These are phyloP conservation scores for Apistogramma diplotaenia DNA, from an alignment of 2,113 vertebrate species.

Conservation along the genomic window DNA sequence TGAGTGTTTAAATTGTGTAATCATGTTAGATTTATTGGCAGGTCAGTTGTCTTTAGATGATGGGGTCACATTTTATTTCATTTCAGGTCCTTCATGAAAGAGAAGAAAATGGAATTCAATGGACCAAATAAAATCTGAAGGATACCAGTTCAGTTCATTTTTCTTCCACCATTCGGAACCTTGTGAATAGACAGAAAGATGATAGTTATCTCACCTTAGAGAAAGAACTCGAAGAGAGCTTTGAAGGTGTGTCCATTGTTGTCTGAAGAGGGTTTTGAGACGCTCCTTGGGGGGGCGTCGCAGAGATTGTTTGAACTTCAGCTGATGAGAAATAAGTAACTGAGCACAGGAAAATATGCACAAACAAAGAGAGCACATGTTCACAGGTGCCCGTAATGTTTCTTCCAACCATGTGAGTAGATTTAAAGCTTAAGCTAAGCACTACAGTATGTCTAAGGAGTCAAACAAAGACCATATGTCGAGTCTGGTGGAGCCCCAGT, in stretches of 20 bases:
- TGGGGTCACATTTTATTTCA: slow-evolving; percentile 20
- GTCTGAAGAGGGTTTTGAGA: not conserved
- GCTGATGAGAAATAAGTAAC: slow-evolving; percentile 29
- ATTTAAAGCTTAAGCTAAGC: slow-evolving; percentile 27
- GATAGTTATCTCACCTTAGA: slow-evolving; percentile 32
- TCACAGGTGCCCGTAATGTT: slow-evolving; percentile 7
- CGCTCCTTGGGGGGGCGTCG: slow-evolving; percentile 16
- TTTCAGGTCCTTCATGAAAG: slow-evolving; percentile 18
- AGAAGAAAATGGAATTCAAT: slow-evolving; percentile 19
- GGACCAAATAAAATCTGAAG: not conserved
- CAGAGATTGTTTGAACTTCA: slow-evolving; percentile 27
- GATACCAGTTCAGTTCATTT: slow-evolving; percentile 29
- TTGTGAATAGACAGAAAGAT: slow-evolving; percentile 17
- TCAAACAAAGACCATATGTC: slow-evolving; percentile 72
- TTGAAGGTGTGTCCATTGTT: slow-evolving; percentile 31
- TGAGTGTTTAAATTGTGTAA: slow-evolving; percentile 36
- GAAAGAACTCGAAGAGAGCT: slow-evolving; percentile 23
- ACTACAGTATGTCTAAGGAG: slow-evolving; percentile 15
- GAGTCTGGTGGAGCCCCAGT: slow-evolving; percentile 48
- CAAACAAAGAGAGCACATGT: slow-evolving; percentile 14
- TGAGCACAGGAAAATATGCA: slow-evolving; percentile 29
- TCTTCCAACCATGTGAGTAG: slow-evolving; percentile 7
- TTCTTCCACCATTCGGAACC: slow-evolving; percentile 17
- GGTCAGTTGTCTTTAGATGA: slow-evolving; percentile 25
- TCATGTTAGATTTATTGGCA: slow-evolving; percentile 44